A percentile compares a stretch with the other conserved stretches of the same genome.
Evolutionary conservation across 2,888 invertebrate species (phyloP).

Genomic region (Neocrepidodera transversa): DNA sequence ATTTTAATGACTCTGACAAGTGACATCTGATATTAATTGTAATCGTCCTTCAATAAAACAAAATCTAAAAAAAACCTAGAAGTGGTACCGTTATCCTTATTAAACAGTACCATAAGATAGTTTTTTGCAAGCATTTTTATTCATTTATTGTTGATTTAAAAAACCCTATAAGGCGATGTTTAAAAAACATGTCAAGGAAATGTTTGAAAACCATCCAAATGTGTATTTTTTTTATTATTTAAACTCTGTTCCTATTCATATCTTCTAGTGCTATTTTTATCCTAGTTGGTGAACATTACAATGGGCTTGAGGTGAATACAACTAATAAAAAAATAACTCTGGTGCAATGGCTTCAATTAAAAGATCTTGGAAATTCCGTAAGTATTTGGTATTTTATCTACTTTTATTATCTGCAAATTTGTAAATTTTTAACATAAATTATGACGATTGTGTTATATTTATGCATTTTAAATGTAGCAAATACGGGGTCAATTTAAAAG

Average conservation of each 20-base stretch:
- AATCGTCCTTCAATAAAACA: constrained; percentile 37
- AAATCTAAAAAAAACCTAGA: constrained; percentile 26
- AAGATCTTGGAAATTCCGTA: constrained; percentile 86
- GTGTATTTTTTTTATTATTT: constrained; percentile 37
- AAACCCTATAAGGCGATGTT: constrained; percentile 49
- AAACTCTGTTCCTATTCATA: constrained; percentile 41
- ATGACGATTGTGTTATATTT: too few species aligned
- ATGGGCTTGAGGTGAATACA: constrained; percentile 52
- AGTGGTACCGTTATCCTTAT: constrained; percentile 42
- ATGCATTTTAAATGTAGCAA: too few species aligned
- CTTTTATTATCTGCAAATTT: not conserved
- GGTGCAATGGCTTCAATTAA: constrained; percentile 61
- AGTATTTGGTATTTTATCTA: constrained; percentile 60
- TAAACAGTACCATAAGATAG: constrained; percentile 35
- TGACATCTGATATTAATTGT: too few species aligned
- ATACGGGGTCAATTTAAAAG: too few species aligned
- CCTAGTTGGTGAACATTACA: constrained; percentile 37
- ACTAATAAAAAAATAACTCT: constrained; percentile 37
- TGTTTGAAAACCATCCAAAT: constrained; percentile 39
- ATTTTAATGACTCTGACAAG: too few species aligned
- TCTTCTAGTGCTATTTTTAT: constrained; percentile 44
- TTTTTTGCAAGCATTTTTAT: constrained; percentile 33
- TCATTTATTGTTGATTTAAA: constrained; percentile 29
- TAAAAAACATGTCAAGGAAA: constrained; percentile 53
- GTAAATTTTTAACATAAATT: constrained; percentile 2